These are phyloP conservation scores for Pocillopora damicornis DNA, from an alignment of 64 coral and sea anemone species.

Conservation along the genomic window DNA sequence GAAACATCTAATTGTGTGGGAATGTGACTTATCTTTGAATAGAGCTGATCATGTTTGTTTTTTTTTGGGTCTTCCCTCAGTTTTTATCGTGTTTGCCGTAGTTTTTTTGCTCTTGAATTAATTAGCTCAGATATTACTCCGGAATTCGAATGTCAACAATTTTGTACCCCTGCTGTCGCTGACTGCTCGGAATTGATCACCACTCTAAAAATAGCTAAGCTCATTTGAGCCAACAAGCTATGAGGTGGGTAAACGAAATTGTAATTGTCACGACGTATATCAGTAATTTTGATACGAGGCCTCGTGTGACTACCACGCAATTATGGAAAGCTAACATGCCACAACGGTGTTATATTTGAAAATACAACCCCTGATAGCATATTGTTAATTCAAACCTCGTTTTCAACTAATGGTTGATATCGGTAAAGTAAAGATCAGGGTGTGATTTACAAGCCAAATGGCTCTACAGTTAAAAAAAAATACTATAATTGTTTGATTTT, in stretches of 20 bases:
- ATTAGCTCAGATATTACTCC: not conserved
- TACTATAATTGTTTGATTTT: too few species aligned
- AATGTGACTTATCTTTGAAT: not conserved
- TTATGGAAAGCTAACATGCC: constrained; percentile 2
- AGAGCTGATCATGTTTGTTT: not conserved
- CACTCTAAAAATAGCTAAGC: not conserved
- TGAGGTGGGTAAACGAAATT: constrained; percentile 2
- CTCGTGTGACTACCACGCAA: constrained; percentile 25
- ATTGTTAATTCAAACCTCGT: not conserved
- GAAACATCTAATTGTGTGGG: not conserved
- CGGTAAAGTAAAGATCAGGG: not conserved
- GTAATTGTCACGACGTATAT: constrained; percentile 32
- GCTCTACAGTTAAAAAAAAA: too few species aligned
- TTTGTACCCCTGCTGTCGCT: not conserved
- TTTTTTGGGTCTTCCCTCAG: not conserved
- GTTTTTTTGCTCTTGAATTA: not conserved
- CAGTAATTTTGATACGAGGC: constrained; percentile 10
- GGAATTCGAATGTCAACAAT: not conserved
- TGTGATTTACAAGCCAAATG: too few species aligned
- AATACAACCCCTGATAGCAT: not conserved
- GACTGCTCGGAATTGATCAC: not conserved
- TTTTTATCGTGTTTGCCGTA: not conserved
- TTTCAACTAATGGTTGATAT: not conserved
- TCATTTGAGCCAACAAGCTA: not conserved
- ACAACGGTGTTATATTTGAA: not conserved